Evolutionary conservation across 2,888 invertebrate species (phyloP).

Genomic region (Drosophila pseudotalamancana): DNA sequence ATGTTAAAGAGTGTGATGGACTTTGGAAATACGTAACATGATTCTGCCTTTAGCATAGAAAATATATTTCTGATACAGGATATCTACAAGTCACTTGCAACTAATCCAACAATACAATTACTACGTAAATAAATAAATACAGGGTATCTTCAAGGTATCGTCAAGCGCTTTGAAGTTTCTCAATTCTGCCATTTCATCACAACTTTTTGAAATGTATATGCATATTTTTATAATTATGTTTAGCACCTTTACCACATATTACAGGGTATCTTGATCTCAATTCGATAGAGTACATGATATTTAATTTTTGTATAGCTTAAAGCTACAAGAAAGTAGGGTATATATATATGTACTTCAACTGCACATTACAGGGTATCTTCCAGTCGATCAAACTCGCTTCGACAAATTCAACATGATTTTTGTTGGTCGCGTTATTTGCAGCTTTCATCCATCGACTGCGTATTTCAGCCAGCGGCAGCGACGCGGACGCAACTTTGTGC

Average conservation of each 20-base stretch:
- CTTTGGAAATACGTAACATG: too few species aligned
- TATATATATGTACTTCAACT: neutral
- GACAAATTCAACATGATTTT: neutral
- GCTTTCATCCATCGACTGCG: conserved; percentile 77
- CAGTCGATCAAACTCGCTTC: neutral
- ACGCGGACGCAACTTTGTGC: conserved; percentile 40
- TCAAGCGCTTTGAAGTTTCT: neutral
- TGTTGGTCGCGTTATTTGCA: conserved; percentile 60
- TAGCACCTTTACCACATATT: neutral
- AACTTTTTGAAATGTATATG: too few species aligned
- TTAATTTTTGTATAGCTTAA: too few species aligned
- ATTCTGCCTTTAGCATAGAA: too few species aligned
- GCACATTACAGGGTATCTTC: neutral
- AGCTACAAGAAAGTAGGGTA: neutral
- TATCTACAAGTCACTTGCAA: neutral
- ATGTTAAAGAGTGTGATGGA: neutral
- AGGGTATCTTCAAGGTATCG: neutral
- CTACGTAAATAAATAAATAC: neutral
- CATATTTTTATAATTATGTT: too few species aligned
- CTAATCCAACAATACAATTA: too few species aligned
- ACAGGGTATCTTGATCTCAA: neutral
- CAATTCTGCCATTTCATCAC: too few species aligned
- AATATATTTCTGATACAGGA: too few species aligned
- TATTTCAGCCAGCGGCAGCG: conserved; percentile 63
- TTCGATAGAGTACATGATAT: neutral